Evolutionary conservation across 2,888 invertebrate genomes (phyloP).

Genomic region (Sepioteuthis lessoniana): DNA sequence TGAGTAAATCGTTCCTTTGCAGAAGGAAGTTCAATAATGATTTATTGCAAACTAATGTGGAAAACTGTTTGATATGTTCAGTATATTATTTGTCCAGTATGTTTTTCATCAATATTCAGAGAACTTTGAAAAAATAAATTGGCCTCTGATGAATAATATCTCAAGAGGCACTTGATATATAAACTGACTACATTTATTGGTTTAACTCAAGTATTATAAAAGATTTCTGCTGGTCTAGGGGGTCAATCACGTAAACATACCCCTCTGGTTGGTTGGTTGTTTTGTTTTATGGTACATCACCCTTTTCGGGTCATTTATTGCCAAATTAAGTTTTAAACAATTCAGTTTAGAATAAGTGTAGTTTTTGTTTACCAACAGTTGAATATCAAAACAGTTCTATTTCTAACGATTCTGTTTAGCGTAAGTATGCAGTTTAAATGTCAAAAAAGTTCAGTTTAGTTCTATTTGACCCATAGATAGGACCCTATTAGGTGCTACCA

Average conservation of each 20-base stretch:
- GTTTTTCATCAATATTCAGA: neutral
- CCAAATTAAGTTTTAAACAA: no score
- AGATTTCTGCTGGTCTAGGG: neutral
- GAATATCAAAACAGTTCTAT: no score
- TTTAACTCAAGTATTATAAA: neutral
- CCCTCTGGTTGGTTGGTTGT: no score
- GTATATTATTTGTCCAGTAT: neutral
- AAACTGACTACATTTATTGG: neutral
- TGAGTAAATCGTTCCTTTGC: neutral
- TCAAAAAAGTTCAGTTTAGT: no score
- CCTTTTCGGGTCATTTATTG: no score
- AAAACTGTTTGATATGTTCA: neutral
- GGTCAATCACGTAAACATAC: neutral
- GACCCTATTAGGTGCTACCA: no score
- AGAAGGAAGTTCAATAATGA: neutral
- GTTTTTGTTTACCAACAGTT: no score
- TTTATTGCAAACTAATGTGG: conserved; percentile 15
- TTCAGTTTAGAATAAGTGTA: no score
- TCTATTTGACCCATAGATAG: no score
- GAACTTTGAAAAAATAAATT: neutral
- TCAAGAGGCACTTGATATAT: neutral
- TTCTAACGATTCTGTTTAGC: no score
- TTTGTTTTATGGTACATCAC: no score
- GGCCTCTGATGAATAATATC: neutral
- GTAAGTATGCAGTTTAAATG: no score